Percentiles rank a stretch among this genome's conserved stretches.
These are phyloP conservation scores for Polyommatus icarus DNA, from an alignment of 2,888 invertebrate genomes.

Conservation along the genomic window DNA sequence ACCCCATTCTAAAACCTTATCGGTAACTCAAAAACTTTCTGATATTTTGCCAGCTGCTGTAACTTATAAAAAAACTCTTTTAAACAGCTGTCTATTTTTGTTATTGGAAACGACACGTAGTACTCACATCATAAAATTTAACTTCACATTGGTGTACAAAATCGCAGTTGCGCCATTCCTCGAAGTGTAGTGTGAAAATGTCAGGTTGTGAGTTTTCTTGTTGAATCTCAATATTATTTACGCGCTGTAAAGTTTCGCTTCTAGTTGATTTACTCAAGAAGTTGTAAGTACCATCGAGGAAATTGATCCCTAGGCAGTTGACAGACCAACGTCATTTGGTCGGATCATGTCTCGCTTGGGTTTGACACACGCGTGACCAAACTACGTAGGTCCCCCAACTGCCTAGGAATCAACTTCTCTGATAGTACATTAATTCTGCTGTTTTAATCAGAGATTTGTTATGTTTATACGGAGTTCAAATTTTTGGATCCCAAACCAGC, in stretches of 20 bases:
- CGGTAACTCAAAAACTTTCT: too few relatives aligned
- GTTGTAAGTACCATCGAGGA: too few relatives aligned
- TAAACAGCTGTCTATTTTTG: not conserved
- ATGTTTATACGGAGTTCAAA: not conserved
- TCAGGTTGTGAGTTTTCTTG: not conserved
- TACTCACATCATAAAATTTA: not conserved
- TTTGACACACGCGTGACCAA: too few relatives aligned
- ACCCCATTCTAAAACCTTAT: too few relatives aligned
- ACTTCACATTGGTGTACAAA: not conserved
- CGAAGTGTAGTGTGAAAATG: slow-evolving; percentile 2
- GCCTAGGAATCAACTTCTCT: too few relatives aligned
- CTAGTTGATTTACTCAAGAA: not conserved
- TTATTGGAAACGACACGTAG: not conserved
- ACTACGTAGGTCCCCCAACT: too few relatives aligned
- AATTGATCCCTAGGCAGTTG: too few relatives aligned
- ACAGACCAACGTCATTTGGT: too few relatives aligned
- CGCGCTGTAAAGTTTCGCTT: not conserved
- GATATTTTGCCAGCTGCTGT: too few relatives aligned
- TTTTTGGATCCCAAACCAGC: too few relatives aligned
- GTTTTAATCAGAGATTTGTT: not conserved
- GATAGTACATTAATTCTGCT: not conserved
- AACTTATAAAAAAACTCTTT: too few relatives aligned
- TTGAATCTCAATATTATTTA: slow-evolving; percentile 9
- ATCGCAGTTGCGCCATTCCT: slow-evolving; percentile 2
- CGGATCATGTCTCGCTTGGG: too few relatives aligned